Evolutionary conservation across 2,888 invertebrate genomes (phyloP), one percentile per base, ranked within the genome.

Genomic region (Cheilosia pagana): DNA sequence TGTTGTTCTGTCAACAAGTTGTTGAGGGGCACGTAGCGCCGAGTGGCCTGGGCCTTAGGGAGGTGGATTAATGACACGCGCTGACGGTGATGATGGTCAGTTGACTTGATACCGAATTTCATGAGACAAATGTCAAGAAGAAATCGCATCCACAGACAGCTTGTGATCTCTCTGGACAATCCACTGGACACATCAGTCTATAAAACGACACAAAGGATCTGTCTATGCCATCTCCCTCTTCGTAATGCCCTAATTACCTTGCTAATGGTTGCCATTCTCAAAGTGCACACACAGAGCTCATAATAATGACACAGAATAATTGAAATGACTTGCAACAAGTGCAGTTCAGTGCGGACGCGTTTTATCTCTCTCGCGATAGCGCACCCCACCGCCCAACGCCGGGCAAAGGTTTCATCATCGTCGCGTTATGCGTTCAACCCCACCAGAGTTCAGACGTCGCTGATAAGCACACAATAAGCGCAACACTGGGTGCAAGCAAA

Each of bases 1-100:
- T 59, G 31, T 75, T 75, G 45, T 65, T 63, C 72, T 59, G 59
- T 65, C 81, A 81, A 81, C 81, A 81, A 81, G 76, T 81, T 71
- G 76, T 52, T 67, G 7, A 39, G 23, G 8, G 12, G 16, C 53
- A 68, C 21, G 45, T 45, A 45, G 6, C 6, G 8, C 19, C 45
- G 0, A 16, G 2, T 7, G n/a, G 43, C 16, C 43, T 35, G 12
- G 10, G 4, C 14, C 50, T 6, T 5, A 10, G 50, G 14, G 2
- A 52, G 8, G 25, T 52, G 25, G 1, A 14, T 35, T 35, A 35
- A 35, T 35, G 28, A 28, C 2, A 8, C 2, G 8, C 8, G 28
- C 28, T 28, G 28, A 6, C 6, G 5, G 25, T 2, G 28, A 1
- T 8, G 28, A 31, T 31, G 12, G 12, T 12, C 35, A 12, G 0